Conservation (phyloP, 1,140 invertebrate species). For the Drosophila nigromelanica region DNA sequence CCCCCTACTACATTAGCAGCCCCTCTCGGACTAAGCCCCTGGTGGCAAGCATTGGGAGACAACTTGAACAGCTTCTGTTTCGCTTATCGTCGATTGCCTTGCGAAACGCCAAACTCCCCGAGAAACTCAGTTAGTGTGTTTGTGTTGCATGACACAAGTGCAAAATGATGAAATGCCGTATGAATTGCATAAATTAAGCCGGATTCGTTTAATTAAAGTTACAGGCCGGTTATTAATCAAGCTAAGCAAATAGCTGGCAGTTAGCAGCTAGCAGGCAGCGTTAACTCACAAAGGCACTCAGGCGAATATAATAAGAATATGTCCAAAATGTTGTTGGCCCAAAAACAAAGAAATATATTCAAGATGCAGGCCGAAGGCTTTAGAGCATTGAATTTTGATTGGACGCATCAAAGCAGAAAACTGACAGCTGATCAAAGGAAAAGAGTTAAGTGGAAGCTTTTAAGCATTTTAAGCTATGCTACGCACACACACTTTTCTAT, state of each 20-base stretch:
- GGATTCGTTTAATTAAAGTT: constrained; percentile 81
- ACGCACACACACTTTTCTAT: constrained; percentile 15
- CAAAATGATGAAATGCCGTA: constrained; percentile 80
- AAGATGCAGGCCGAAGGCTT: constrained; percentile 8
- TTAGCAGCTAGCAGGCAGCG: constrained; percentile 11
- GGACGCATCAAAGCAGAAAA: constrained; percentile 68
- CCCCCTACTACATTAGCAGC: too few relatives aligned
- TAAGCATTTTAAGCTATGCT: constrained; percentile 23
- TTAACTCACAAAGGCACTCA: background rate
- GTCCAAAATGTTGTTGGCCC: constrained; percentile 12
- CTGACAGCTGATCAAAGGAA: constrained; percentile 41
- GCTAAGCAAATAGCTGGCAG: constrained; percentile 38
- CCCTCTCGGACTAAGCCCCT: constrained; percentile 13
- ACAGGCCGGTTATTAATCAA: constrained; percentile 75
- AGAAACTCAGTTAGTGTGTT: background rate
- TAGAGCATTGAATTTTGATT: constrained; percentile 75
- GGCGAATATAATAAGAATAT: background rate
- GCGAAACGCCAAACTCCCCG: background rate
- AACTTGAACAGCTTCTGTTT: constrained; percentile 29
- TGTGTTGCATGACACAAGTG: constrained; percentile 76
- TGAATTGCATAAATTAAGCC: constrained; percentile 82
- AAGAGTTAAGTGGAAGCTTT: constrained; percentile 12
- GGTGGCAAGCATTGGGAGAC: constrained; percentile 22
- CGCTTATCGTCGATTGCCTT: constrained; percentile 11
- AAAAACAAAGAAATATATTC: background rate